Base-by-base conservation (phyloP, 1,140 invertebrate species). In the Trichonephila inaurata region DNA sequence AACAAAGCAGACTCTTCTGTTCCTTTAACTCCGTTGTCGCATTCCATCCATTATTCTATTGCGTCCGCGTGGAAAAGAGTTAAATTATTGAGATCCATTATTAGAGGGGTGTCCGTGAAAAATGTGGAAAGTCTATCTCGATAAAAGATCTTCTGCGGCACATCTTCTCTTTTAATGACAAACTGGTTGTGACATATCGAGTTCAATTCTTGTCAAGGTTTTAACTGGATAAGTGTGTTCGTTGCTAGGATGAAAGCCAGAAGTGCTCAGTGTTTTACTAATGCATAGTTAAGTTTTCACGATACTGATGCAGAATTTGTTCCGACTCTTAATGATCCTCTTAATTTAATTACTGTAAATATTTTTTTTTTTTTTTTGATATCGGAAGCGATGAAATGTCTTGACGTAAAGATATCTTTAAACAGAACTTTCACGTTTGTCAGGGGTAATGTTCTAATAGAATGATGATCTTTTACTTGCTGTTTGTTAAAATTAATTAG, bases 21-120 rank as follows among this genome's bases (percentile, higher is more conserved):
- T 28, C 28, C 60, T 69, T 89, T 61, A 69, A 61, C 40, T 24
- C 33, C 19, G 86, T 61, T 82, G 24, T 91, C 89, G 51, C 58
- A 10, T 24, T n/a, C 60, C 2, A 61, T 61, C 69, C 69, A 77
- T 90, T 90, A 91, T 91, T 58, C 89, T 28, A 61, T 40, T 61
- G 89, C 89, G 21, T 60, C 60, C n/a, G 51, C 21, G 58, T 82
- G 51, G 72, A 91, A 82, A 88, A 88, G 86, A 44, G 61, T 88
- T 88, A 88, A 88, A 89, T 89, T 72, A 89, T 69, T 44, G 33
- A 69, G 64, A 33, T 44, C 87, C 87, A 77, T 60, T 83, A 62
- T 62, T 87, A 87, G 51, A 87, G 28, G 16, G 82, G 8, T 83
- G 19, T 16, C 44, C 82, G 6, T n/a, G n/a, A 51, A 83, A 44